Base-by-base conservation (phyloP, 2,113 vertebrate genomes). In the Peromyscus leucopus region DNA sequence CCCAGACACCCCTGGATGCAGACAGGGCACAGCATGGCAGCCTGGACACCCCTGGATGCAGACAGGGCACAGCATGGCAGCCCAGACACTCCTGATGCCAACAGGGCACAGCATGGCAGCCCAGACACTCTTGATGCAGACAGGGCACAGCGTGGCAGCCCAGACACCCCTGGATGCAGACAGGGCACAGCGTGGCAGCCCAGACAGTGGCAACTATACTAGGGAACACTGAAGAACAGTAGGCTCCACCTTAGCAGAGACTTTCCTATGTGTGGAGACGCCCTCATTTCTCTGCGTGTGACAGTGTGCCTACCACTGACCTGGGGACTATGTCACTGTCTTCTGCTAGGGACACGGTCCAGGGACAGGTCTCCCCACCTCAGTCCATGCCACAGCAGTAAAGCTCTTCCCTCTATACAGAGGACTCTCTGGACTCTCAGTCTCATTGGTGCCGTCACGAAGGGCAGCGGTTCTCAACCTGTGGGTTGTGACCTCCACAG, bases 51-150 rank as follows among this genome's bases (percentile, higher is more conserved):
- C 63, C 36, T 26, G 31, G n/a, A 33, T 1, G 2, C 33, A 2
- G 48, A 42, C 1, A 2, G 42, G 33, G 89, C 33, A 8, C 2
- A 24, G 33, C 7, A 0, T 11, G 31, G 2, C 11, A 82, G 13
- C 42, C 59, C 13, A 46, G 39, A 31, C 28, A 42, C 2, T 33
- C 63, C 36, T 26, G 31, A 36, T 1, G 2, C 33, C 2, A 42
- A 46, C 1, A 0, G 0, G 39, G 48, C 28, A 7, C 2, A 21
- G 24, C 4, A 0, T 12, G 48, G 1, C 8, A 80, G 21, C 33
- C n/a, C 21, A 42, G 46, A 36, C 22, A 48, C 5, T 57, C 63
- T 33, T 26, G 36, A 51, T 1, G 2, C 31, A 2, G 48, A 42
- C 1, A 2, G 42, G 33, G 89, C 33, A 8, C 2, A 24, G 33